These are phyloP conservation scores for Platichthys stellatus DNA, from an alignment of 2,113 vertebrate species.

Conservation along the genomic window DNA sequence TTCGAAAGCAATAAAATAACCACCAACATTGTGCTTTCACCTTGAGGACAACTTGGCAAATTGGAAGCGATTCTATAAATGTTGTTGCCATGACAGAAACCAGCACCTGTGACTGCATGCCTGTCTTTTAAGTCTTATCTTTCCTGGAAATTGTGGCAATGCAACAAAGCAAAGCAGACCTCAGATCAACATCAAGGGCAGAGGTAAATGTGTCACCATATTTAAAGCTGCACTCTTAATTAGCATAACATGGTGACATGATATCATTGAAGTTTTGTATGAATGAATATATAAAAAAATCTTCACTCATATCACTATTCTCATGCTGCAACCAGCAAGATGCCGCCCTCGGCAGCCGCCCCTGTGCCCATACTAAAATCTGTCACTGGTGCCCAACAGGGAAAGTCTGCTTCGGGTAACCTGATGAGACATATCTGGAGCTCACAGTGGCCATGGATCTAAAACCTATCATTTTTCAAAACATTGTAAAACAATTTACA, in stretches of 20 bases:
- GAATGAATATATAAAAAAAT: neutral
- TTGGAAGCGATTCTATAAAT: too few species aligned
- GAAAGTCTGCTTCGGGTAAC: neutral
- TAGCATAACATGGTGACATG: neutral
- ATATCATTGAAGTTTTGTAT: neutral
- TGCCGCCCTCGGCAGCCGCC: neutral
- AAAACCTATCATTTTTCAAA: neutral
- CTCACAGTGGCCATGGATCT: neutral
- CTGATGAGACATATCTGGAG: neutral
- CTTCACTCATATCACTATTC: too few species aligned
- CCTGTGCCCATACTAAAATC: neutral
- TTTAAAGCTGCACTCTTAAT: too few species aligned
- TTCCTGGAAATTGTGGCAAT: too few species aligned
- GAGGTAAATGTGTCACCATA: neutral
- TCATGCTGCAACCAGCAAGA: neutral
- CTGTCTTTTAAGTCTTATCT: too few species aligned
- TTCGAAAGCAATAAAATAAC: too few species aligned
- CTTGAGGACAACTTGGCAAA: too few species aligned
- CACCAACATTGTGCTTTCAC: too few species aligned
- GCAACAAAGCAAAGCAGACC: too few species aligned
- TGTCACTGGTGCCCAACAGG: neutral
- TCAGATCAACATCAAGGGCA: neutral
- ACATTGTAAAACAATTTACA: constrained; percentile 1
- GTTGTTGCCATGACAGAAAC: too few species aligned
- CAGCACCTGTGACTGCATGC: too few species aligned